Conservation (phyloP, 2,113 vertebrate species). For the Plestiodon gilberti region DNA sequence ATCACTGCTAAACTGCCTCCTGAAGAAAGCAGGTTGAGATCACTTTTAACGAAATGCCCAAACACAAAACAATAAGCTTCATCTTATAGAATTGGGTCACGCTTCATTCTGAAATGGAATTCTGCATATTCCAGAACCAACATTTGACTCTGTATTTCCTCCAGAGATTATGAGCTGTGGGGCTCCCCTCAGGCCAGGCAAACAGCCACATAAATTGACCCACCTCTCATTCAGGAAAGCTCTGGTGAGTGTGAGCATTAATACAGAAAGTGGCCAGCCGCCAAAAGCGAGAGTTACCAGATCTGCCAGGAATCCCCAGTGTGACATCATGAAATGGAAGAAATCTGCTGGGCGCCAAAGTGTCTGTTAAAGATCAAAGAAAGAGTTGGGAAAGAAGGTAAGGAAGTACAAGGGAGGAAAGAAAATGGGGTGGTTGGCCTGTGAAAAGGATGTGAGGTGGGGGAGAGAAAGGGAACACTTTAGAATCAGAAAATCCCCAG, state of each 20-base stretch:
- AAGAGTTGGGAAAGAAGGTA: neutral
- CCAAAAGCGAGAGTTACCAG: constrained; percentile 14
- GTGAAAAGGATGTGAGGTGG: neutral
- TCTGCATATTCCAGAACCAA: constrained; percentile 16
- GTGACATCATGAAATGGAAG: constrained; percentile 26
- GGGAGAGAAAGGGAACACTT: neutral
- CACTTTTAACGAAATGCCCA: neutral
- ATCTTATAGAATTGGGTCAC: neutral
- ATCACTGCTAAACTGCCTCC: too few relatives aligned
- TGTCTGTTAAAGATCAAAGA: constrained; percentile 34
- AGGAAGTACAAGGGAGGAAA: neutral
- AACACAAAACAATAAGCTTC: neutral
- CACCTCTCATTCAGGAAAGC: neutral
- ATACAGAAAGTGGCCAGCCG: neutral
- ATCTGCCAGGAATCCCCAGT: neutral
- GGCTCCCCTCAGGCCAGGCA: neutral
- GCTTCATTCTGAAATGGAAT: neutral
- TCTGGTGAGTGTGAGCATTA: constrained; percentile 1
- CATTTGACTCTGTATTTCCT: neutral
- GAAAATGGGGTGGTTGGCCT: neutral
- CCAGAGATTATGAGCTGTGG: neutral
- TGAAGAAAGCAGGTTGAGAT: neutral
- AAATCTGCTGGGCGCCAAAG: constrained; percentile 22
- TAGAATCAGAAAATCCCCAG: neutral
- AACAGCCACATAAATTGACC: constrained; percentile 17